Base-by-base conservation (phyloP, 2,888 invertebrate genomes). In the Leucoptera coffeella region DNA sequence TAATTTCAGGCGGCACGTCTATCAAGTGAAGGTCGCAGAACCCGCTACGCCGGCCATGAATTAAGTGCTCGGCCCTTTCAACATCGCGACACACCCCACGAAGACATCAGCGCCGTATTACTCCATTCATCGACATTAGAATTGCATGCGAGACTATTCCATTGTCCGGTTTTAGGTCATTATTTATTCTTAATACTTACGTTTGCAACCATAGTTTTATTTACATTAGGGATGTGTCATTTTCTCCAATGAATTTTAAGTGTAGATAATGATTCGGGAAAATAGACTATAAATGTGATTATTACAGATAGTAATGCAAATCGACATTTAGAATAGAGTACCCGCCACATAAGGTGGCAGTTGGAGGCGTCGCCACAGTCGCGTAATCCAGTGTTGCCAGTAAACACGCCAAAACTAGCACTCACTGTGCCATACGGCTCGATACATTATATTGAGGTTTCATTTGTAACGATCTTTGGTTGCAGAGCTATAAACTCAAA, bases 31-130 rank as follows among this genome's bases (percentile, higher is more conserved):
- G 88, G 87, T 40, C 73, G 77, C 12, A 73, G 74, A 36, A 76
- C 85, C n/a, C 80, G 80, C 49, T 74, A 74, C 11, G 79, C 83
- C 28, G 89, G 89, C 0, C 87, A 88, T 51, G 84, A 85, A 52
- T 74, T 87, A 26, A 74, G 86, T 27, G 78, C 81, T 9, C 74
- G 86, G 2, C 88, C 88, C 1, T 88, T 85, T 47, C 80, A 85
- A 2, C 86, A 88, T 56, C 85, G 85, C 48, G 80, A 81, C 40
- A 84, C 85, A 6, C 74, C 86, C 0, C 77, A 78, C 26, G 77
- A 78, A 37, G 85, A 88, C 58, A 74, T 89, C 38, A 80, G 82
- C 41, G 79, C 86, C 0, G 78, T 89, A 31, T 69, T 89, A 14
- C 59, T 87, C 35, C 89, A 82, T 49, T 80, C 86, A 2, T 81